These are phyloP conservation scores for Fabriciana adippe DNA, from an alignment of 2,888 invertebrate genomes.

Conservation along the genomic window DNA sequence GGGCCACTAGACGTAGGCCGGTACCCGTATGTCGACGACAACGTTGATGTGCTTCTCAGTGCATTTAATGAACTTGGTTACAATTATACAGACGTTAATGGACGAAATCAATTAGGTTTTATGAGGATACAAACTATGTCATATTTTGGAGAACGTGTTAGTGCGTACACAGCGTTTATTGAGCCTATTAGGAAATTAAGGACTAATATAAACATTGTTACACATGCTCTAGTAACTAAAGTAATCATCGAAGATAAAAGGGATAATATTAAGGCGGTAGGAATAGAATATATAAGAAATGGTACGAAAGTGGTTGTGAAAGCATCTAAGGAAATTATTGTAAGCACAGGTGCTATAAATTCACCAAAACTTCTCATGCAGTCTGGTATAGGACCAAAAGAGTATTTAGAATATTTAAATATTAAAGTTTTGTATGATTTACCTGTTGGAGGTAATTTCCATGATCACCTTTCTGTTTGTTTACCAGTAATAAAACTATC, in stretches of 20 bases:
- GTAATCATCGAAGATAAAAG: constrained; percentile 57
- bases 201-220: constrained; percentile 62
- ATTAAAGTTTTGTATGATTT: constrained; percentile 62
- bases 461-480: constrained; percentile 75
- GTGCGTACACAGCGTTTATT: constrained; percentile 71
- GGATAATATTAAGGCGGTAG: constrained; percentile 53
- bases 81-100: constrained; percentile 75
- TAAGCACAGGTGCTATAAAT: constrained; percentile 73
- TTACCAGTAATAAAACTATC: constrained; percentile 68
- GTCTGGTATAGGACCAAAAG: constrained; percentile 72
- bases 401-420: constrained; percentile 72
- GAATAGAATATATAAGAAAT: constrained; percentile 69
- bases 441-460: constrained; percentile 73
- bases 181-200: constrained; percentile 69
- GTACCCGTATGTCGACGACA: constrained; percentile 71
- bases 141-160: constrained; percentile 74
- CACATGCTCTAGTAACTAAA: constrained; percentile 71
- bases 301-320: constrained; percentile 62
- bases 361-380: constrained; percentile 74
- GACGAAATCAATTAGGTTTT: constrained; percentile 70
- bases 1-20: constrained; percentile 74
- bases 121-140: constrained; percentile 75
- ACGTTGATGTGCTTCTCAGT: constrained; percentile 69
- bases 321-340: constrained; percentile 66
- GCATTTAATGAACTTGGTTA: constrained; percentile 72